Evolutionary conservation across 2,888 invertebrate genomes (phyloP).

Genomic region (Spodoptera exigua): DNA sequence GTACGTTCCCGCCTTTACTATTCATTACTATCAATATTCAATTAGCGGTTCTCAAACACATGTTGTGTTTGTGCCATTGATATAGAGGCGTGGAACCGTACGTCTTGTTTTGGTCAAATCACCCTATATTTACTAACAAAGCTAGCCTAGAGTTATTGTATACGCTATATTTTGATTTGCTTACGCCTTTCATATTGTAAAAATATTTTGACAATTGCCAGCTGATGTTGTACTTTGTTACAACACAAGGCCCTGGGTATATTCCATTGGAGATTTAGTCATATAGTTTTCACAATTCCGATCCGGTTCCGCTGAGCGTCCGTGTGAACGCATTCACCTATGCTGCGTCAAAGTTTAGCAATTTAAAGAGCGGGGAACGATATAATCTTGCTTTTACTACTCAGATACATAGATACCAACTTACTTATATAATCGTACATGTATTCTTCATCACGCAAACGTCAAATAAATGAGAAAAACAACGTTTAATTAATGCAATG

Average conservation of each 20-base stretch:
- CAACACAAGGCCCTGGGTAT: constrained; percentile 35
- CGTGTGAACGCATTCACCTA: constrained; percentile 46
- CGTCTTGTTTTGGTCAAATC: constrained; percentile 74
- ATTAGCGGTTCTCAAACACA: constrained; percentile 59
- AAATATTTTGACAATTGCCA: constrained; percentile 73
- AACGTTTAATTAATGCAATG: no score
- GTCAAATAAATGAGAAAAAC: no score
- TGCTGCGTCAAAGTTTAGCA: constrained; percentile 13
- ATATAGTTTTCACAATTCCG: constrained; percentile 45
- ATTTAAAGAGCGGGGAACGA: constrained; percentile 10
- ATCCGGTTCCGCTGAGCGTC: constrained; percentile 52
- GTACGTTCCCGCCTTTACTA: constrained; percentile 26
- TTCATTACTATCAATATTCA: constrained; percentile 52
- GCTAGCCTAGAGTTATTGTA: constrained; percentile 70
- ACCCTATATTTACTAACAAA: constrained; percentile 79
- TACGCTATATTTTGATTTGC: constrained; percentile 75
- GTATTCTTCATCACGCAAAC: not conserved
- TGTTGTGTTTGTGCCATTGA: constrained; percentile 61
- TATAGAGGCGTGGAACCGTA: constrained; percentile 69
- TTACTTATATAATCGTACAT: not conserved
- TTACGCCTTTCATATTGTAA: constrained; percentile 69
- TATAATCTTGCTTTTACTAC: constrained; percentile 7
- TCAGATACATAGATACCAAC: not conserved
- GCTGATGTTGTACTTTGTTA: constrained; percentile 39
- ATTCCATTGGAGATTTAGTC: constrained; percentile 45